Conservation (phyloP, 2,797 vertebrate genomes). For the Mormyrops attenuatus region DNA sequence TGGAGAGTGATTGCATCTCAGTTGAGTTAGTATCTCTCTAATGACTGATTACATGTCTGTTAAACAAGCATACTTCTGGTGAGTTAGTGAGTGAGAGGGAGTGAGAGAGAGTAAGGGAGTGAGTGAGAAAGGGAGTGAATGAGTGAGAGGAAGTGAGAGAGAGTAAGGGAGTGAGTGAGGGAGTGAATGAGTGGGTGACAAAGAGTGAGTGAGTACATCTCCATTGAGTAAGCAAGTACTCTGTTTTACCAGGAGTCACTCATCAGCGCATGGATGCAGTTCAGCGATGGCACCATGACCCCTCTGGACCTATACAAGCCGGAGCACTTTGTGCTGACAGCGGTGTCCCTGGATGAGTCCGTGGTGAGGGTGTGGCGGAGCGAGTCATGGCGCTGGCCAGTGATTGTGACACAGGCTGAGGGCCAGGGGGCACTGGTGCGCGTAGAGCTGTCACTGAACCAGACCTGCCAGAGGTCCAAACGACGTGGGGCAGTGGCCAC, state of each 20-base stretch:
- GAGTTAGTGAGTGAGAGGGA: not conserved
- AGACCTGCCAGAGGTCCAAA: slow-evolving; percentile 79
- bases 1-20: not conserved
- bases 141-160: not conserved
- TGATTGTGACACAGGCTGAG: slow-evolving; percentile 74
- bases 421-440: slow-evolving; percentile 80
- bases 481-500: slow-evolving; percentile 70
- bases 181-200: not conserved
- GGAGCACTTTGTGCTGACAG: slow-evolving; percentile 73
- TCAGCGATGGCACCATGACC: slow-evolving; percentile 84
- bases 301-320: slow-evolving; percentile 83
- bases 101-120: not conserved
- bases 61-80: not conserved
- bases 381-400: slow-evolving; percentile 62
- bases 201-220: not conserved
- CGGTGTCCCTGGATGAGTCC: slow-evolving; percentile 72
- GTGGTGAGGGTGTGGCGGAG: slow-evolving; percentile 63
- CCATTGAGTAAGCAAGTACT: not conserved
- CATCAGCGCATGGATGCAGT: slow-evolving; percentile 88
- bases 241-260: slow-evolving; percentile 74
- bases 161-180: not conserved
- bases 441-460: slow-evolving; percentile 76
- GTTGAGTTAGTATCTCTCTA: not conserved
- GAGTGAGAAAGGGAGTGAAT: not conserved
- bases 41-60: not conserved